Conservation (phyloP, 2,797 vertebrate species). For the Sphenopsis melanotis region DNA sequence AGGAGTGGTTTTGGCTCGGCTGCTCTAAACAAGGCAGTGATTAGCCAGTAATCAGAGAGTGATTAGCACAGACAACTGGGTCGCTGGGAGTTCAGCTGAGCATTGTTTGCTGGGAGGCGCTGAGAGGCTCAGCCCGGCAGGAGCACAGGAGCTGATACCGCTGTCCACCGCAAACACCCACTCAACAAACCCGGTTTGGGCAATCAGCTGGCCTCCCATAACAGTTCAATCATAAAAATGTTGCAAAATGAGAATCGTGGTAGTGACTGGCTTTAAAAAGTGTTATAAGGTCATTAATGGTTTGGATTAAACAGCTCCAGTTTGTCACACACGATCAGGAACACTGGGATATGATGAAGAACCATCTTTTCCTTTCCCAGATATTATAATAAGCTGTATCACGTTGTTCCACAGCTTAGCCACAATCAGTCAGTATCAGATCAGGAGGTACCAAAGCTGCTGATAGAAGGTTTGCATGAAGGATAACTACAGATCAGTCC, state of each 20-base stretch:
- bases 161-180: background rate
- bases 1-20: constrained; percentile 68
- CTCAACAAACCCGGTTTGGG: background rate
- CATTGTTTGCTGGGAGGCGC: constrained; percentile 61
- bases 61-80: constrained; percentile 74
- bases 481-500: background rate
- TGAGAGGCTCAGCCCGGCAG: background rate
- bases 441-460: background rate
- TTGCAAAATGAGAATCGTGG: background rate
- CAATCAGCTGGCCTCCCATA: background rate
- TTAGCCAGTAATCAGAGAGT: constrained; percentile 73
- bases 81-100: constrained; percentile 71
- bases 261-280: background rate
- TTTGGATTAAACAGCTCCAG: background rate
- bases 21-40: constrained; percentile 74
- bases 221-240: background rate
- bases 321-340: background rate
- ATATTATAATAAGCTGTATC: background rate
- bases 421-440: background rate
- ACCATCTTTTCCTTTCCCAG: background rate
- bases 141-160: background rate
- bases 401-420: background rate
- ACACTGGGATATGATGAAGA: background rate
- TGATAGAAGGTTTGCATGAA: background rate
- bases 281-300: background rate